A percentile compares a stretch with the other conserved stretches of the same genome.
These are phyloP conservation scores for Rhorus exstirpatorius DNA, from an alignment of 2,888 invertebrate genomes.

Conservation along the genomic window DNA sequence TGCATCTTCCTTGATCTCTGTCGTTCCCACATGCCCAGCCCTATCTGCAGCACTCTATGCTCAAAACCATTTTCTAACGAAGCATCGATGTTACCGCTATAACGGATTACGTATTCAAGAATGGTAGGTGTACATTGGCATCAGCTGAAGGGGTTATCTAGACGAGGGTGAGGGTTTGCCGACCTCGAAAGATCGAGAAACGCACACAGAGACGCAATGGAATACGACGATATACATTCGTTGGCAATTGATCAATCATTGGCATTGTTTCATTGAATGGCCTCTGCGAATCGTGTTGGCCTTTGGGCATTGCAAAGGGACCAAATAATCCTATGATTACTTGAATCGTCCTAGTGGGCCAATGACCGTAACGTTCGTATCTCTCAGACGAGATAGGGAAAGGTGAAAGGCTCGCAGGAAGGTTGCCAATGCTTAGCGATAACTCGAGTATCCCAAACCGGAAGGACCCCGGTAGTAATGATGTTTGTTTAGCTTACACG, in stretches of 20 bases:
- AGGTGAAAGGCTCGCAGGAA: conserved; percentile 11
- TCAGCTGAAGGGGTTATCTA: conserved; percentile 27
- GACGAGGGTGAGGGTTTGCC: conserved; percentile 47
- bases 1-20: conserved; percentile 24
- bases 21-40: too few species aligned
- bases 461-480: conserved; percentile 78
- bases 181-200: conserved; percentile 42
- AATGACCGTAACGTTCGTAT: not conserved
- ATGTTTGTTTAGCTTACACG: conserved; percentile 82
- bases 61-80: conserved; percentile 69
- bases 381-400: not conserved
- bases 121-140: conserved; percentile 76
- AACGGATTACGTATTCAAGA: conserved; percentile 78
- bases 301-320: not conserved
- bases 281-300: conserved; percentile 2
- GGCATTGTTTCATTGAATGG: conserved; percentile 7
- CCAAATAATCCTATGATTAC: conserved; percentile 11
- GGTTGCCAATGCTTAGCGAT: conserved; percentile 35
- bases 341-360: not conserved
- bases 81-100: conserved; percentile 78
- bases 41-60: conserved; percentile 17
- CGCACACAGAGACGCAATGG: not conserved
- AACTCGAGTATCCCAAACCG: conserved; percentile 15
- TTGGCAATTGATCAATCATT: conserved; percentile 32
- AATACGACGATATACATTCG: not conserved